Evolutionary conservation across 2,797 vertebrate species (phyloP), one percentile per base, ranked within the genome.

Genomic region (Megalops cyprinoides): DNA sequence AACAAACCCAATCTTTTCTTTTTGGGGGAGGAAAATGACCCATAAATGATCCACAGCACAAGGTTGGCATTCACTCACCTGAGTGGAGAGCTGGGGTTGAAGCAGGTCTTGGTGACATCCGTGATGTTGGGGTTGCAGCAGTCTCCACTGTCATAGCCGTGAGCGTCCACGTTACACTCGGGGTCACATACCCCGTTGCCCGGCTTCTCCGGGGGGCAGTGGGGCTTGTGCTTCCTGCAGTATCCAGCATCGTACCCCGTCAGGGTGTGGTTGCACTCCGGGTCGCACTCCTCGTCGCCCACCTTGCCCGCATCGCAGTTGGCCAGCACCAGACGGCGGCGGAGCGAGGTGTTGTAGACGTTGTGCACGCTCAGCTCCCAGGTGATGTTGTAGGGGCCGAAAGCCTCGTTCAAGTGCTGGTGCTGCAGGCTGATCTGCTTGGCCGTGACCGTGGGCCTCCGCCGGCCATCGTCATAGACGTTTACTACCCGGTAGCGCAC

Each of bases 281-380:
- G 96, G 83, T 99, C 97, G 0, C 98, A 99, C 34, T 86, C 91
- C 71, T 97, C 96, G 0, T 98, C 95, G 0, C 97, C 98, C 0
- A 99, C 96, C 92, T 99, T 99, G 92, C 94, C 96, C 87, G 98
- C 97, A 71, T 99, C 98, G 12, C 98, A 99, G 93, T 99, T 99
- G 74, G 98, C 97, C 37, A 99, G 91, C 84, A 99, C 95, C 84
- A 99, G 92, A 0, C 98, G 95, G 79, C 94, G 91, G n/a, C 97
- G 95, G 48, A 99, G 92, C 2, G 95, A 97, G 4, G 98, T 97
- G 83, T 97, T 98, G 85, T 91, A 96, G 74, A 97, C 92, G n/a
- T 98, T 96, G 87, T 97, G 90, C 83, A 99, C 94, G 82, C 96
- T 96, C 82, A 99, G 92, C 86, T 99, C 96, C 98, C 98, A 99